phyloP scores from a whole-genome alignment of 2,888 invertebrate genomes.

The Platycheirus albimanus region DNA sequence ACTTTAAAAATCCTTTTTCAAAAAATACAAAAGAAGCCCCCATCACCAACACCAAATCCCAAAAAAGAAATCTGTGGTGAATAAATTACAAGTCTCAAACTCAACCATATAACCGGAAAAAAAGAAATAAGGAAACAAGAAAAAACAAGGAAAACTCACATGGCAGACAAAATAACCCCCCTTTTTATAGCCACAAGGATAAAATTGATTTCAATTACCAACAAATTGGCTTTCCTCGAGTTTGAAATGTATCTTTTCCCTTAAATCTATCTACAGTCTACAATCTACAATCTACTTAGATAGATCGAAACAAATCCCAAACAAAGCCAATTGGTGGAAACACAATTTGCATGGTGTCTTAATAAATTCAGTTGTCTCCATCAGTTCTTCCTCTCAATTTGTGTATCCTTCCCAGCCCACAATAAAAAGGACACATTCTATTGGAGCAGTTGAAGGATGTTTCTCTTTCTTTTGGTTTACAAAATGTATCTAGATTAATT shows the following conservation, averaged over 20 bases:
- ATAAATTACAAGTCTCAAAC: slow-evolving; percentile 53
- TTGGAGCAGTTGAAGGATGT: not conserved
- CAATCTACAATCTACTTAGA: slow-evolving; percentile 12
- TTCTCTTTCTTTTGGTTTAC: slow-evolving; percentile 19
- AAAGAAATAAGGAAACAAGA: too few relatives aligned
- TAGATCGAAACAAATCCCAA: slow-evolving; percentile 24
- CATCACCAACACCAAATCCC: not conserved
- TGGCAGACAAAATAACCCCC: not conserved
- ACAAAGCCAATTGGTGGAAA: slow-evolving; percentile 46
- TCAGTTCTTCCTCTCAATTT: not conserved
- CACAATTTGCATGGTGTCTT: slow-evolving; percentile 62
- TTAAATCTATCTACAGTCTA: too few relatives aligned
- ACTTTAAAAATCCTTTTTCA: too few relatives aligned
- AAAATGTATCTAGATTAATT: slow-evolving; percentile 44
- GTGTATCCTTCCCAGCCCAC: too few relatives aligned
- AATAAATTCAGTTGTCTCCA: slow-evolving; percentile 52
- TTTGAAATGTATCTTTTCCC: slow-evolving; percentile 5
- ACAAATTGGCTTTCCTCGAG: slow-evolving; percentile 51
- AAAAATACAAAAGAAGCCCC: too few relatives aligned
- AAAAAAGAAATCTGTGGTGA: not conserved
- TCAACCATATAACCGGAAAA: slow-evolving; percentile 25
- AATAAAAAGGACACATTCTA: slow-evolving; percentile 4
- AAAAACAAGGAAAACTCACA: slow-evolving; percentile 2
- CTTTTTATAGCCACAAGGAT: slow-evolving; percentile 24
- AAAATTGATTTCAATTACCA: slow-evolving; percentile 63